Base-by-base conservation (phyloP, 2,113 vertebrate genomes). In the Cervus canadensis region DNA sequence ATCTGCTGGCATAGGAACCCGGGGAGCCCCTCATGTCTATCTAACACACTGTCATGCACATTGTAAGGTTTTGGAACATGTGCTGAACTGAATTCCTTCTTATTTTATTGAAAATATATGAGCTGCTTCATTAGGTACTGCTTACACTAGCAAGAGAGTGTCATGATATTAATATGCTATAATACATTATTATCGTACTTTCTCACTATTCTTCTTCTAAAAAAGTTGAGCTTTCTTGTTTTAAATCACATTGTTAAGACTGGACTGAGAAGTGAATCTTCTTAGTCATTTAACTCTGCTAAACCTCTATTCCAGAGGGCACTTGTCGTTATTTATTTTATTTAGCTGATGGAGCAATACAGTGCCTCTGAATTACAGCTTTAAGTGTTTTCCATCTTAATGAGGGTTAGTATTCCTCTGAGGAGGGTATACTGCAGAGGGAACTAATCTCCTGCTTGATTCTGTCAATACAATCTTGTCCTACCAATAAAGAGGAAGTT, bases 381-480 rank as follows among this genome's bases (percentile, higher is more conserved):
- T 64, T 84, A 96, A 79, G 93, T 84, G 89, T 90, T 97, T 97
- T 97, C 95, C 96, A 78, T 92, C 67, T 96, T 96, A 97, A 97
- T 4, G 3, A 98, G 92, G 4, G 45, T 74, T 59, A 79, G 59
- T 84, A 59, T 93, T 98, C 74, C 97, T 97, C 43, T 83, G 87
- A 93, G 81, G 90, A 98, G 25, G 33, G 43, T 23, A 12, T 11
- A 45, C 88, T 95, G n/a, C 7, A 9, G 50, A 95, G 92, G 33
- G 71, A 97, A 97, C 78, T 67, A 82, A 89, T 96, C 97, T 96
- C 48, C 79, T 86, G 30, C 83, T 95, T 98, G 89, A 97, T 96
- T 95, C 91, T 97, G 93, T 96, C 97, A 98, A 97, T 98, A 97
- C 60, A 67, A 91, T 96, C 97, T 93, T 96, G 94, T 97, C 93